Percentiles rank a stretch among this genome's conserved stretches.
These are phyloP conservation scores for Athalia circularis DNA, from an alignment of 2,888 invertebrate genomes.

Conservation along the genomic window DNA sequence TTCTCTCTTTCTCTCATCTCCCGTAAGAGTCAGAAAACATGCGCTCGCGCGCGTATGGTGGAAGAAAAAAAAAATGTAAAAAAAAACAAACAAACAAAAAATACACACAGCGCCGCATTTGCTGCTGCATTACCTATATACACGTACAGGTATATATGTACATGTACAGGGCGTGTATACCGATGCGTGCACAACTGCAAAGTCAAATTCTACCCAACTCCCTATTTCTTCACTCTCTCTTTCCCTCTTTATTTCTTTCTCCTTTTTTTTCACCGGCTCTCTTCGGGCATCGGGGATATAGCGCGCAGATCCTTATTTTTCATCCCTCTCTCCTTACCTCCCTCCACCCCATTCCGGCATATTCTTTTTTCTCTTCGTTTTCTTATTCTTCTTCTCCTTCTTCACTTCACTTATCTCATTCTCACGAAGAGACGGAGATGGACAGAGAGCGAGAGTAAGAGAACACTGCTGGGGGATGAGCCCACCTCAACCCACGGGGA, in stretches of 20 bases:
- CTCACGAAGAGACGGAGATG: neutral
- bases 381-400: neutral
- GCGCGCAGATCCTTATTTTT: neutral
- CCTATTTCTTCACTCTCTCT: neutral
- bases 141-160: neutral
- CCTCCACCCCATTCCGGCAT: neutral
- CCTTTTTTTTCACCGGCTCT: neutral
- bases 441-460: too few relatives aligned
- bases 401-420: constrained; percentile 2
- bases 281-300: too few relatives aligned
- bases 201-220: constrained; percentile 26
- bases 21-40: neutral
- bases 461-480: neutral
- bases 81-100: neutral
- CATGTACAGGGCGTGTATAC: neutral
- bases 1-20: constrained; percentile 49
- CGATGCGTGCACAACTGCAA: constrained; percentile 17
- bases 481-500: neutral
- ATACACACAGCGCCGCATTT: too few relatives aligned
- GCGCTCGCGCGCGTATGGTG: neutral
- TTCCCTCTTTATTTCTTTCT: constrained; percentile 1
- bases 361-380: constrained; percentile 24
- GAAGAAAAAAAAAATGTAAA: neutral
- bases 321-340: neutral
- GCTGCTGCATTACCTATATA: neutral